These are phyloP conservation scores for Orgyia antiqua DNA, from an alignment of 2,888 invertebrate genomes.

Conservation along the genomic window DNA sequence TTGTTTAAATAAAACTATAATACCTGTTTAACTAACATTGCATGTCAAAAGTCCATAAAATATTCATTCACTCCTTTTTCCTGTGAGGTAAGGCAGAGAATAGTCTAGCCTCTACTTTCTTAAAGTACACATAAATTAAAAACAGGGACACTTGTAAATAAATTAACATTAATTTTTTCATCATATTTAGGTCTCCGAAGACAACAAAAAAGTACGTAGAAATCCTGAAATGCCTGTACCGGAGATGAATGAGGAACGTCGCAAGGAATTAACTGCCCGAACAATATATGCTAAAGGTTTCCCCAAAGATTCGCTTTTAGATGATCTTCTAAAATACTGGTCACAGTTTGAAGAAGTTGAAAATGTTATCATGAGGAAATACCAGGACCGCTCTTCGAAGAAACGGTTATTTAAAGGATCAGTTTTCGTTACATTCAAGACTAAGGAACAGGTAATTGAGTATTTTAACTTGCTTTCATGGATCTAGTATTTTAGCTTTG, in stretches of 20 bases:
- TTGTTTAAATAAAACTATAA: too few relatives aligned
- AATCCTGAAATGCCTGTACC: conserved; percentile 87
- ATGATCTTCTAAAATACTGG: conserved; percentile 86
- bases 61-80: too few relatives aligned
- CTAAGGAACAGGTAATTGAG: conserved; percentile 80
- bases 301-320: conserved; percentile 82
- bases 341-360: conserved; percentile 82
- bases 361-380: conserved; percentile 81
- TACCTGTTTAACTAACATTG: too few relatives aligned
- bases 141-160: too few relatives aligned
- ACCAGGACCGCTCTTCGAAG: conserved; percentile 80
- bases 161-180: too few relatives aligned
- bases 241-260: conserved; percentile 89
- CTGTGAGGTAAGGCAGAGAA: too few relatives aligned
- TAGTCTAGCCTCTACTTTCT: too few relatives aligned
- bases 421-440: conserved; percentile 91
- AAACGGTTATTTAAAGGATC: conserved; percentile 92
- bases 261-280: conserved; percentile 85
- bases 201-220: conserved; percentile 85
- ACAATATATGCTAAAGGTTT: conserved; percentile 95
- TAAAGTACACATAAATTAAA: too few relatives aligned
- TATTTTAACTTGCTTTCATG: neutral
- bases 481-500: too few relatives aligned
- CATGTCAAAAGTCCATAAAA: too few relatives aligned
- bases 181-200: conserved; percentile 81